These are phyloP conservation scores for Pristionchus maxplancki DNA, from an alignment of 2,888 invertebrate genomes.

Conservation along the genomic window DNA sequence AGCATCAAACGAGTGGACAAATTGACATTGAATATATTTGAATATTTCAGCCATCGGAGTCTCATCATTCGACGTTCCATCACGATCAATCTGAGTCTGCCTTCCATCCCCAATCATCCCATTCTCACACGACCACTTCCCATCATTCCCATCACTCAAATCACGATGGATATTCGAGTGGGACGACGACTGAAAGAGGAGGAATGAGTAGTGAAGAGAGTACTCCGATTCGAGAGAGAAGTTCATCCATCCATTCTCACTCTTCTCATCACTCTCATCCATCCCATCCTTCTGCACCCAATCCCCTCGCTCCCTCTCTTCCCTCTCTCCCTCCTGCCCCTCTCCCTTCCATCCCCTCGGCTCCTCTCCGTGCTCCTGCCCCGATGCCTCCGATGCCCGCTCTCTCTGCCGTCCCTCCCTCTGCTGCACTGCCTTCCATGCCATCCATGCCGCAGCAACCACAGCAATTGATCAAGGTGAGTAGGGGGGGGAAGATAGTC, in stretches of 20 bases:
- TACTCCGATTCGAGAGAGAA: constrained; percentile 27
- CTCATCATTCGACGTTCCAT: constrained; percentile 8
- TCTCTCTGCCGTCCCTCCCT: background rate
- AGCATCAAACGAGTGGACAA: too few relatives aligned
- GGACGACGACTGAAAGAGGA: constrained; percentile 5
- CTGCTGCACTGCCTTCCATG: background rate
- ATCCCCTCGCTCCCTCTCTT: constrained; percentile 44
- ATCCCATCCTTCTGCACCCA: constrained; percentile 23
- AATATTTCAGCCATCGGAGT: background rate
- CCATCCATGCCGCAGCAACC: background rate
- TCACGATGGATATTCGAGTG: constrained; percentile 7
- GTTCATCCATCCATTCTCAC: background rate
- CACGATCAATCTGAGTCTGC: background rate
- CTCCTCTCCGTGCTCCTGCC: background rate
- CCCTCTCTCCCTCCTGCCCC: background rate
- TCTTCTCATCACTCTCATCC: constrained; percentile 20
- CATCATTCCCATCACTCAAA: background rate
- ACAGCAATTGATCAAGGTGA: constrained; percentile 3
- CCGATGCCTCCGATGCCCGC: constrained; percentile 29
- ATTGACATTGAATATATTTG: background rate
- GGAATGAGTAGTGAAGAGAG: constrained; percentile 36
- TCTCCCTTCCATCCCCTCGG: background rate
- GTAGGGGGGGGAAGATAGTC: too few relatives aligned
- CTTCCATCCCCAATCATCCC: background rate
- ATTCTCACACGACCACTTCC: background rate